Evolutionary conservation across 1,140 invertebrate species (phyloP).

Genomic region (Protaetia brevitarsis): DNA sequence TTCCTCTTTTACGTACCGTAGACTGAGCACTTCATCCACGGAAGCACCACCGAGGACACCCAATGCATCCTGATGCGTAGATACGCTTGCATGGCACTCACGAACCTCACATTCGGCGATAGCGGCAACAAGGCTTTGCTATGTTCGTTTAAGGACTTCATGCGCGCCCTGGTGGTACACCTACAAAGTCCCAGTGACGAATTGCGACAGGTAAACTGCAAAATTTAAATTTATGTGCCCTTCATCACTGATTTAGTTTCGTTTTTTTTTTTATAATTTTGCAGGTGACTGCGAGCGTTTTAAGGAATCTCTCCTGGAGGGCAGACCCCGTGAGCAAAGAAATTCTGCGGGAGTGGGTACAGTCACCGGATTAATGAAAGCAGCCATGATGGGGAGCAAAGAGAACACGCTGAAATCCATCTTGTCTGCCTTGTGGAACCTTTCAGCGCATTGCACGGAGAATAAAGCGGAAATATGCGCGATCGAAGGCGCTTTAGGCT

Average conservation of each 20-base stretch:
- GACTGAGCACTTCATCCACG: conserved; percentile 79
- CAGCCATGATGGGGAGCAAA: conserved; percentile 86
- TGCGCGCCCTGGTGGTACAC: conserved; percentile 86
- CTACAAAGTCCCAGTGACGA: conserved; percentile 86
- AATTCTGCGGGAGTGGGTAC: conserved; percentile 83
- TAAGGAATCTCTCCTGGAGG: conserved; percentile 95
- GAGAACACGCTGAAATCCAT: conserved; percentile 94
- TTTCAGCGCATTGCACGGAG: conserved; percentile 90
- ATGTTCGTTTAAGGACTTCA: conserved; percentile 87
- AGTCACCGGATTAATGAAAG: conserved; percentile 79
- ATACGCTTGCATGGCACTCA: conserved; percentile 95
- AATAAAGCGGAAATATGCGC: conserved; percentile 94
- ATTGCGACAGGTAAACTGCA: conserved; percentile 69
- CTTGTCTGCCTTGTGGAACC: conserved; percentile 92
- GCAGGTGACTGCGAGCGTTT: conserved; percentile 86
- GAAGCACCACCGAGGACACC: conserved; percentile 70
- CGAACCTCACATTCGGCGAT: conserved; percentile 95
- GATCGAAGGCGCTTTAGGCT: conserved; percentile 81
- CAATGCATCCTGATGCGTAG: conserved; percentile 85
- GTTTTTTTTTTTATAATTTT: conserved; percentile 24
- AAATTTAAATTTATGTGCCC: background rate
- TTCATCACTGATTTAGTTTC: no score
- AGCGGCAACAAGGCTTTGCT: conserved; percentile 91
- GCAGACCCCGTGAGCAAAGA: conserved; percentile 89
- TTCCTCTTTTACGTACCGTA: conserved; percentile 39